Percentiles rank a stretch among this genome's conserved stretches.
Conservation (phyloP, 2,113 vertebrate species). For the Bufo bufo region DNA sequence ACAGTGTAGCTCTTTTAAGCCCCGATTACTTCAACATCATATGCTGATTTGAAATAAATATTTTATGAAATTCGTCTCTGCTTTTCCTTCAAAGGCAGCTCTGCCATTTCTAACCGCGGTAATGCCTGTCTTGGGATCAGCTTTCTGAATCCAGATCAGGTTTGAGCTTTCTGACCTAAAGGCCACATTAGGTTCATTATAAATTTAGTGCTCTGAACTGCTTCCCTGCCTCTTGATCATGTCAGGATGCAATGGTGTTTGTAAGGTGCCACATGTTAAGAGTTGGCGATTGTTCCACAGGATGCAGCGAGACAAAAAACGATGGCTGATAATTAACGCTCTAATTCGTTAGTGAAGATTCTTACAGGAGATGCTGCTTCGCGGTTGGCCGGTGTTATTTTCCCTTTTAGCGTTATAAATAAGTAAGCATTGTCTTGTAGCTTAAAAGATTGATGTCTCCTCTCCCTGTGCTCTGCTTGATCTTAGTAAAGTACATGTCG, state of each 20-base stretch:
- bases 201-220: neutral
- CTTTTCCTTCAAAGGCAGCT: neutral
- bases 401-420: conserved; percentile 40
- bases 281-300: neutral
- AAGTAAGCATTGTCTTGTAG: conserved; percentile 40
- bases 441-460: conserved; percentile 37
- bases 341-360: neutral
- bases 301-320: neutral
- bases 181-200: neutral
- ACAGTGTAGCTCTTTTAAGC: neutral
- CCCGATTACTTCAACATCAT: neutral
- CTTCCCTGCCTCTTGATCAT: neutral
- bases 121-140: neutral
- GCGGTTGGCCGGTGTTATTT: conserved; percentile 1
- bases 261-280: conserved; percentile 26
- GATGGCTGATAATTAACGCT: neutral
- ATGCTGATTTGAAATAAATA: neutral
- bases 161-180: neutral
- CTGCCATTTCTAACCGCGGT: neutral
- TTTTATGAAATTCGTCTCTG: neutral
- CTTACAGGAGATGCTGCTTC: neutral
- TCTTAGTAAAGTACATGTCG: conserved; percentile 40
- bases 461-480: conserved; percentile 24
- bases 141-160: conserved; percentile 1
- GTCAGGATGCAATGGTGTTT: neutral